Base-by-base conservation (phyloP, 2,113 vertebrate genomes). In the Protobothrops mucrosquamatus region DNA sequence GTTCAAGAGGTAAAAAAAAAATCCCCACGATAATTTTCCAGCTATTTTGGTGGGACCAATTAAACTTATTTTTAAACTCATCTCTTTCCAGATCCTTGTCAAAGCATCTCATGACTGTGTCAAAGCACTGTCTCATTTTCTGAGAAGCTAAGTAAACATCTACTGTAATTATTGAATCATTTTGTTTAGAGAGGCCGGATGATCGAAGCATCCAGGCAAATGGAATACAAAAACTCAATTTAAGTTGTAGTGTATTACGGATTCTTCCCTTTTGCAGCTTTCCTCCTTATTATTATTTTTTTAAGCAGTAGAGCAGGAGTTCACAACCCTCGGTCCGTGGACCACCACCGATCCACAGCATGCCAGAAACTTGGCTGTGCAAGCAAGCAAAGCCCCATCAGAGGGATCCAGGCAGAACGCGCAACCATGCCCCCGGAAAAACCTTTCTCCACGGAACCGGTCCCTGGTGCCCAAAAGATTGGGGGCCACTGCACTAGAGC, bases 41-140 rank as follows among this genome's bases (percentile, higher is more conserved):
- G 52, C 95, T 89, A 90, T 94, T 94, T 95, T 87, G 87, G 74
- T 85, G 48, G 55, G 74, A 61, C 48, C 90, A 94, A 96, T 96
- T 95, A 95, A 95, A 89, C 0, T 48, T 51, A 26, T 34, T 90
- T 81, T 89, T 95, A 64, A 54, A n/a, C 74, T 15, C 4, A 15
- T 0, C 26, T 87, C 90, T 95, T 93, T 90, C 55, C 89, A 93
- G 74, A 48, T 51, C 61, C 64, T 6, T 9, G 22, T 46, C 39
- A 29, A 46, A 26, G 22, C 61, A 56, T 12, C 64, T 89, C 8
- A 15, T 29, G 51, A 29, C 29, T 39, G 24, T 39, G 22, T 52
- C 61, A 46, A 24, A 6, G 61, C 51, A 29, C 46, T 6, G 18
- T 81, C 61, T 57, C 34, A 54, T 52, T 48, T 54, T 57, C 48